phyloP scores from a whole-genome alignment of 1,140 invertebrate species.

The Meloidogyne hapla region DNA sequence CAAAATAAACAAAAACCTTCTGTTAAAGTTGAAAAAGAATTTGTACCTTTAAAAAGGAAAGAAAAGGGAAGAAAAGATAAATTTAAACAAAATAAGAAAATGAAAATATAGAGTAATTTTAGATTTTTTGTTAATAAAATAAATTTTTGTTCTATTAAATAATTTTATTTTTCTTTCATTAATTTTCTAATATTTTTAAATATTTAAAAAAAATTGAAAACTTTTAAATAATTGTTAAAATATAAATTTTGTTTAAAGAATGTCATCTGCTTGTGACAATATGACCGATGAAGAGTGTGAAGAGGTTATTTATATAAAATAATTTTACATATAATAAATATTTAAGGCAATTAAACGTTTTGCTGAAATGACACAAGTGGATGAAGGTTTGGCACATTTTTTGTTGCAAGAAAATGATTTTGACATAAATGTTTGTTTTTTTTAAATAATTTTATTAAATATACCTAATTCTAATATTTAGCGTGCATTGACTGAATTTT shows the following conservation, averaged over 20 bases:
- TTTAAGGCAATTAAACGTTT: slow-evolving; percentile 41
- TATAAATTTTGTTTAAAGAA: neutral
- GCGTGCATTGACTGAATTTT: neutral
- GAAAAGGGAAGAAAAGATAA: slow-evolving; percentile 10
- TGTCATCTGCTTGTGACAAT: neutral
- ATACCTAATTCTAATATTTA: neutral
- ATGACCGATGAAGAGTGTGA: neutral
- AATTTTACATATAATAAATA: neutral
- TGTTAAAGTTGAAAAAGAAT: neutral
- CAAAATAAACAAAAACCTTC: neutral
- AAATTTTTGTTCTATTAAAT: neutral
- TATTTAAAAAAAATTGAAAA: neutral
- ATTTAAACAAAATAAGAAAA: neutral
- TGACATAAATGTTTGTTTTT: slow-evolving; percentile 38
- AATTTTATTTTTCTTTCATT: neutral
- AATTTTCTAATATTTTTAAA: too few species aligned
- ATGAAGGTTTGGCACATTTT: slow-evolving; percentile 47
- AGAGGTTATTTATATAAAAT: neutral
- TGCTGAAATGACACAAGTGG: slow-evolving; percentile 47
- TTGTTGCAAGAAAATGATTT: slow-evolving; percentile 47
- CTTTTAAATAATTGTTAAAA: neutral
- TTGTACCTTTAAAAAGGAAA: neutral
- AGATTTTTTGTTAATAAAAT: neutral
- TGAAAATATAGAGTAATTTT: neutral
- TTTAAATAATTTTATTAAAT: neutral